A percentile compares a stretch with the other conserved stretches of the same genome.
These are phyloP conservation scores for Apodemus agrarius DNA, from an alignment of 2,797 vertebrate species.

Conservation along the genomic window DNA sequence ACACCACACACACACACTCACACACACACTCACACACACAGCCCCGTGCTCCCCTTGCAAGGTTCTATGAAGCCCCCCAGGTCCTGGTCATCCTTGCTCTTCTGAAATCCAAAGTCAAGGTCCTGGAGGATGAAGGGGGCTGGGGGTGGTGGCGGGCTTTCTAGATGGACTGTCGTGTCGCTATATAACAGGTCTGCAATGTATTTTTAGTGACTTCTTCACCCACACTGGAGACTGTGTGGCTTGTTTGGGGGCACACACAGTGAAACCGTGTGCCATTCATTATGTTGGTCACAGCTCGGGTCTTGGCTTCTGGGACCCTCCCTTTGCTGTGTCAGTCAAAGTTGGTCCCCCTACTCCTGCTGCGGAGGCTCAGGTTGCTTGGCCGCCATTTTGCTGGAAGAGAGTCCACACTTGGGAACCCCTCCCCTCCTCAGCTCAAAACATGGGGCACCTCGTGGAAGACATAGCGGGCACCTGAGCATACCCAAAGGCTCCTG, in stretches of 20 bases:
- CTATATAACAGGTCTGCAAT: no score
- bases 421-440: background rate
- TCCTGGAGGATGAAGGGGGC: fast-evolving
- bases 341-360: background rate
- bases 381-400: background rate
- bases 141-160: no score
- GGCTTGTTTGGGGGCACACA: fast-evolving
- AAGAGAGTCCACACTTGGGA: background rate
- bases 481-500: no score
- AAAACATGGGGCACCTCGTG: background rate
- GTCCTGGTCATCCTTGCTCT: background rate
- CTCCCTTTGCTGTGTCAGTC: background rate
- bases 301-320: background rate
- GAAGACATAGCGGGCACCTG: background rate
- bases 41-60: background rate
- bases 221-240: background rate
- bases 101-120: background rate
- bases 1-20: no score
- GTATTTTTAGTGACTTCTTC: background rate
- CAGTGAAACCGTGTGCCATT: fast-evolving
- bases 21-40: no score
- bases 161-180: background rate
- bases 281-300: fast-evolving
- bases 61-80: background rate
- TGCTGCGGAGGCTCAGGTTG: background rate